Evolutionary conservation across 2,888 invertebrate species (phyloP).

Genomic region (Lycaena phlaeas): DNA sequence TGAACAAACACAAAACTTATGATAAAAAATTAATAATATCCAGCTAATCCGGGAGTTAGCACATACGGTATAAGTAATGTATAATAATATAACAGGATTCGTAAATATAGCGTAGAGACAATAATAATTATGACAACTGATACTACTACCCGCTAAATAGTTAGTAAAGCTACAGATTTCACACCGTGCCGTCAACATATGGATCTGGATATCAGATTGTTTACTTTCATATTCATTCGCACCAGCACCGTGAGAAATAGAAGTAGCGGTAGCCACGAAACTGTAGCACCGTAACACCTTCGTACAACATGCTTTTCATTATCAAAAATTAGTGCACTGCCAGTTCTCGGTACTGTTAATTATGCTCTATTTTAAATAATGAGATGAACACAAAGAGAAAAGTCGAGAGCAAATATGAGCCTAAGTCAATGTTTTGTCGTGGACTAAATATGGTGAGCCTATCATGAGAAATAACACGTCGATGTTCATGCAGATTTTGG

Average conservation of each 20-base stretch:
- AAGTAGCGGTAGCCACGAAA: slow-evolving; percentile 55
- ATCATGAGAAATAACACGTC: too few species aligned
- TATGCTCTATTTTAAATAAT: slow-evolving; percentile 31
- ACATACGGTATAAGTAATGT: neutral
- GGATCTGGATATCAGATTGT: slow-evolving; percentile 71
- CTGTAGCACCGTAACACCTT: slow-evolving; percentile 56
- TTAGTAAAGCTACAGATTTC: slow-evolving; percentile 72
- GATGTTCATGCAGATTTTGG: too few species aligned
- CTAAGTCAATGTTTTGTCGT: slow-evolving; percentile 3
- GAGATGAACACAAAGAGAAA: slow-evolving; percentile 25
- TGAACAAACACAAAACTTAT: too few species aligned
- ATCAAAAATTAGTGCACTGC: slow-evolving; percentile 45
- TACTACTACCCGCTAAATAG: slow-evolving; percentile 68
- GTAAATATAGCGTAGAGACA: slow-evolving; percentile 67
- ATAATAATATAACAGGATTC: slow-evolving; percentile 42
- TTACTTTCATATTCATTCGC: slow-evolving; percentile 69
- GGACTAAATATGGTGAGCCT: slow-evolving; percentile 12
- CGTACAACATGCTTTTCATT: slow-evolving; percentile 42
- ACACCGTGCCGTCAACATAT: slow-evolving; percentile 71
- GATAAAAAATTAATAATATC: too few species aligned
- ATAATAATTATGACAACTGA: slow-evolving; percentile 73
- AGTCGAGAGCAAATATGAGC: slow-evolving; percentile 13
- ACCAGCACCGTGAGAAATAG: slow-evolving; percentile 64
- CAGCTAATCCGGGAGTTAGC: slow-evolving; percentile 1
- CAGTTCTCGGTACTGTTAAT: slow-evolving; percentile 53